Evolutionary conservation across 1,140 invertebrate genomes (phyloP).

Genomic region (Cherax destructor): DNA sequence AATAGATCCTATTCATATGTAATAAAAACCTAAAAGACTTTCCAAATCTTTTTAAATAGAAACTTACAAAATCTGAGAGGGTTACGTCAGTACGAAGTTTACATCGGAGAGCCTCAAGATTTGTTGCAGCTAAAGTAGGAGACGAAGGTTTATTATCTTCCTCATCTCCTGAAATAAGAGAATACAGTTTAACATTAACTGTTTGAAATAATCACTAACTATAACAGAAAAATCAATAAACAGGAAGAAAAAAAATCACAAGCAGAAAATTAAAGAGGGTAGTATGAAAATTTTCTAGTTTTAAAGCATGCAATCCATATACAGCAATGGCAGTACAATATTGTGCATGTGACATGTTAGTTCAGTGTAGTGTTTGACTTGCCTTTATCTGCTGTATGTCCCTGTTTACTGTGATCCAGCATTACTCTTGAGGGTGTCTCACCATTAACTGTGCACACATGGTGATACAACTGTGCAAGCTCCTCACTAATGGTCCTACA

Average conservation of each 20-base stretch:
- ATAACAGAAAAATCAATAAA: no score
- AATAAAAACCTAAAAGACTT: no score
- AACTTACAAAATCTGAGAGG: conserved; percentile 62
- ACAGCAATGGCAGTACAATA: no score
- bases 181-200: neutral
- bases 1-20: no score
- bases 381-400: conserved; percentile 56
- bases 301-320: no score
- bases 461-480: conserved; percentile 94
- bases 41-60: no score
- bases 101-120: conserved; percentile 24
- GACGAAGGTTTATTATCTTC: conserved; percentile 39
- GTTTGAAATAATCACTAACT: neutral
- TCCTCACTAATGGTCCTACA: conserved; percentile 89
- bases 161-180: conserved; percentile 5
- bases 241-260: no score
- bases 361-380: neutral
- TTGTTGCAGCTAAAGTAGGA: conserved; percentile 25
- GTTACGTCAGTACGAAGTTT: conserved; percentile 59
- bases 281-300: no score
- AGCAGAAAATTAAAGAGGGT: no score
- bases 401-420: conserved; percentile 84
- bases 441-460: conserved; percentile 95
- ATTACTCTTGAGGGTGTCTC: conserved; percentile 87
- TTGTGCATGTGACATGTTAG: no score